Evolutionary conservation across 92 coral and sea anemone genomes (phyloP).

Genomic region (Epizoanthus stellaris): DNA sequence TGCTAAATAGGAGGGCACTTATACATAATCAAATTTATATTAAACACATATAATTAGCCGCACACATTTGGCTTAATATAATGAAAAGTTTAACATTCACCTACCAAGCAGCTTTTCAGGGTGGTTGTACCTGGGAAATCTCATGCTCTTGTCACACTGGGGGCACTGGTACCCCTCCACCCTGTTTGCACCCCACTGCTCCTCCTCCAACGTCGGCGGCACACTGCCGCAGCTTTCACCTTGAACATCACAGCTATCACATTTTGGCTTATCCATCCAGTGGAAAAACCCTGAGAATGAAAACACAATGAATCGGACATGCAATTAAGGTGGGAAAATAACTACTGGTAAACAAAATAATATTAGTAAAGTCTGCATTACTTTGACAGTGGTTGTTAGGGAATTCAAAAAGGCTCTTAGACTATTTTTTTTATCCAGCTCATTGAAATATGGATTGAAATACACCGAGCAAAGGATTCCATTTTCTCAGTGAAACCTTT

Average conservation of each 20-base stretch:
- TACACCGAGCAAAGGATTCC: no score
- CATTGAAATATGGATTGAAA: no score
- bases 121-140: slow-evolving; percentile 98
- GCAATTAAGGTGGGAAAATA: no score
- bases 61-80: not conserved
- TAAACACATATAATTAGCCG: no score
- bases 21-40: no score
- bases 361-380: no score
- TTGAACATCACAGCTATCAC: slow-evolving; percentile 65
- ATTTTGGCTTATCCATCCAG: slow-evolving; percentile 80
- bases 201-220: slow-evolving; percentile 78
- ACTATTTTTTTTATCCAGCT: no score
- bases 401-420: no score
- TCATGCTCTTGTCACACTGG: slow-evolving; percentile 66
- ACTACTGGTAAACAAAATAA: not conserved
- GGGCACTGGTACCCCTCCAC: slow-evolving; percentile 92
- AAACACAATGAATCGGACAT: not conserved
- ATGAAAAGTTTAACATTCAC: not conserved
- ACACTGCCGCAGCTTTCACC: slow-evolving; percentile 54
- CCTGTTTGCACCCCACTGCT: slow-evolving; percentile 74
- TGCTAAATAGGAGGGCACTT: no score
- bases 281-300: slow-evolving; percentile 64
- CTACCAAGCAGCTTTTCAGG: slow-evolving; percentile 92
- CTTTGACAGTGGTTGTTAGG: no score
- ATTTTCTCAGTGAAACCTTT: no score